Percentiles rank a stretch among this genome's conserved stretches.
Evolutionary conservation across 2,113 vertebrate genomes (phyloP).

Genomic region (Theristicus caerulescens): DNA sequence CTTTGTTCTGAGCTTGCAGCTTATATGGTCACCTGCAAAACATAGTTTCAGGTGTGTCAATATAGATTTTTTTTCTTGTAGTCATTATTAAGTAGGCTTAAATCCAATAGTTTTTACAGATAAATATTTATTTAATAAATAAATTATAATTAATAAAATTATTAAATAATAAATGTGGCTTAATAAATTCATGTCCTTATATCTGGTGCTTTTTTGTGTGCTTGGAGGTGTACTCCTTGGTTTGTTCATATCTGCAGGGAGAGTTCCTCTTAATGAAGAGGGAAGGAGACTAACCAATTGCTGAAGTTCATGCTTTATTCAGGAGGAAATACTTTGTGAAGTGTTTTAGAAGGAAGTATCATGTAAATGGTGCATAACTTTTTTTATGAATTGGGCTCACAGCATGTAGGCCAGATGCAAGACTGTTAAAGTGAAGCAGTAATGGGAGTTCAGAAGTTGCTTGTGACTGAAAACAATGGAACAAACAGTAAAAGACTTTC

Average conservation of each 20-base stretch:
- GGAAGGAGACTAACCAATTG: background rate
- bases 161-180: background rate
- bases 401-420: slow-evolving; percentile 56
- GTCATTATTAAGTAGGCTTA: background rate
- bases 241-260: background rate
- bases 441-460: slow-evolving; percentile 48
- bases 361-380: slow-evolving; percentile 28
- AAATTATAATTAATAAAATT: no score
- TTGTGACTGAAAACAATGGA: slow-evolving; percentile 62
- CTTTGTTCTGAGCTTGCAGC: background rate
- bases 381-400: slow-evolving; percentile 61
- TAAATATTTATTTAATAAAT: no score
- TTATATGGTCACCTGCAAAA: background rate
- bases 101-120: background rate
- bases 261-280: background rate
- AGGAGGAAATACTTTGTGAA: slow-evolving; percentile 19
- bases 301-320: background rate
- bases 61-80: background rate
- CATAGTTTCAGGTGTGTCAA: background rate
- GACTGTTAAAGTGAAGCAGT: slow-evolving; percentile 41
- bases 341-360: slow-evolving; percentile 7
- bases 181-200: background rate
- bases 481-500: slow-evolving; percentile 68
- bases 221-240: background rate
- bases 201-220: background rate